These are phyloP conservation scores for Luehdorfia chinensis DNA, from an alignment of 1,140 invertebrate genomes.

Conservation along the genomic window DNA sequence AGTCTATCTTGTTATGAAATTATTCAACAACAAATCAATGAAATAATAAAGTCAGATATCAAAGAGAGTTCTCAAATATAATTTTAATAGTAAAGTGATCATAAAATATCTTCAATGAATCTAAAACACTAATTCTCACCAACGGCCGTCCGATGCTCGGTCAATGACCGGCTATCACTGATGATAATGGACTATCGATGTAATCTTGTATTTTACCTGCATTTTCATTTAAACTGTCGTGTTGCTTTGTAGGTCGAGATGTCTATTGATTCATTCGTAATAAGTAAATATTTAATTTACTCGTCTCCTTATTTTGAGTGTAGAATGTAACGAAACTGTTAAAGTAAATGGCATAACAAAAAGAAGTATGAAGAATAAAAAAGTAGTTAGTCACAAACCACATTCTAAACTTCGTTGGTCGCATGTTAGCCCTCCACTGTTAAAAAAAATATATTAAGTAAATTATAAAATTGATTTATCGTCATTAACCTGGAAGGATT, in stretches of 20 bases:
- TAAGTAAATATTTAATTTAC: constrained; percentile 24
- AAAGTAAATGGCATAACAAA: constrained; percentile 1
- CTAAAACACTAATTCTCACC: too few relatives aligned
- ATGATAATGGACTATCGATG: constrained; percentile 52
- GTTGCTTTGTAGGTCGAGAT: constrained; percentile 16
- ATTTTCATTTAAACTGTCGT: constrained; percentile 35
- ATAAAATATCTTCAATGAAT: too few relatives aligned
- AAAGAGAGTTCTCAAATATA: too few relatives aligned
- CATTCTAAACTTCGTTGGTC: too few relatives aligned
- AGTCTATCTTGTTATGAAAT: too few relatives aligned
- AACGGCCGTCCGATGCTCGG: constrained; percentile 25
- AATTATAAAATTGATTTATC: too few relatives aligned
- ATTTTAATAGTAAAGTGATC: too few relatives aligned
- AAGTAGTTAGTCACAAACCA: neutral
- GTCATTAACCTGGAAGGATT: too few relatives aligned
- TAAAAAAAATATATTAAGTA: too few relatives aligned
- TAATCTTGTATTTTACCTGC: constrained; percentile 58
- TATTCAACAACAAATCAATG: too few relatives aligned
- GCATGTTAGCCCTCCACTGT: too few relatives aligned
- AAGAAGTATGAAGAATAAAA: neutral
- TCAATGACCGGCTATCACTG: constrained; percentile 54
- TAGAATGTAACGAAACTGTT: constrained; percentile 11
- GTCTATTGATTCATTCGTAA: constrained; percentile 18
- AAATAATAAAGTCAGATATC: too few relatives aligned
- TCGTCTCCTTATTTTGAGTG: constrained; percentile 13